Evolutionary conservation across 2,888 invertebrate species (phyloP), one percentile per base, ranked within the genome.

Genomic region (Lomographa bimaculata): DNA sequence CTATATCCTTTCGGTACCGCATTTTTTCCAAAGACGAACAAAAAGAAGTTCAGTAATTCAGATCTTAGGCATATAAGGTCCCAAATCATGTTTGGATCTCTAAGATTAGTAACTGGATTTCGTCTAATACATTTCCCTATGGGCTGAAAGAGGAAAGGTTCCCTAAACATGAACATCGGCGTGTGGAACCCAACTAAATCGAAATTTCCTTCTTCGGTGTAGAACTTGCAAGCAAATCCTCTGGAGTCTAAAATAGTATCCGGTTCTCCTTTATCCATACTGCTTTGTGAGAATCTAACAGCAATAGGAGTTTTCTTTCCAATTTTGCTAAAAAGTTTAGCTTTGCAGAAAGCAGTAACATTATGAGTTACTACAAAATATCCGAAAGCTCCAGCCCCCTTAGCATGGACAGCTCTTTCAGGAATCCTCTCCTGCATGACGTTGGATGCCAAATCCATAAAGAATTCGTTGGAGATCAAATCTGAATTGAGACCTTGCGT

Each of bases 401-500:
- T 98, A 0, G 98, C 97, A 71, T 97, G 97, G 1, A 97, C 97
- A 0, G 97, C 94, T 46, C 98, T 91, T 74, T 98, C 97, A 0
- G 98, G 97, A 57, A 98, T 97, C 36, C 97, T 91, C 77, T 98
- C 98, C n/a, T 14, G 2, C 14, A 14, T 14, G 14, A 4, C 14
- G 14, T 14, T 2, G 4, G 4, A 14, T 14, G 4, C 4, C 3
- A 14, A 4, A 14, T 14, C 14, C 2, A 3, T 14, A 14, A 14
- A 14, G 14, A 14, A 14, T 14, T 14, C 14, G 4, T 14, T 14
- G 3, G 14, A 14, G 4, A 4, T 4, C 4, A 14, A 14, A 14
- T 14, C 14, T 8, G 23, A 4, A 10, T 98, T 98, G 1, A 93
- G 93, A 0, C 97, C 96, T 57, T 91, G 91, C 26, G 94, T 94